Evolutionary conservation across 1,140 invertebrate species (phyloP).

Genomic region (Aricia agestis): DNA sequence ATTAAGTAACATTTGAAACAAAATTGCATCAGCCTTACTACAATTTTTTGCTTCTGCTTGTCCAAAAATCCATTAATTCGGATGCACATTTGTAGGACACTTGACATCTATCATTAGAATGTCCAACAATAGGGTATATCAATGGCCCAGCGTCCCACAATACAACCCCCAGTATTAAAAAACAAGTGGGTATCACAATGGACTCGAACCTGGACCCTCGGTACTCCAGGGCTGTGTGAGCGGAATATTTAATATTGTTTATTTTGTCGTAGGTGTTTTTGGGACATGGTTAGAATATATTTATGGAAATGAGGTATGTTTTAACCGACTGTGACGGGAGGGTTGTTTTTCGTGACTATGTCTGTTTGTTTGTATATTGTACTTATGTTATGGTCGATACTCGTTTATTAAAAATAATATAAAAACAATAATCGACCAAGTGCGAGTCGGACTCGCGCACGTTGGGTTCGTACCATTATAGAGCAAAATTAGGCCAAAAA

Average conservation of each 20-base stretch:
- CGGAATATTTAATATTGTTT: conserved; percentile 46
- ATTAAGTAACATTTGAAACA: background rate
- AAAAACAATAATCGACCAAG: too few relatives aligned
- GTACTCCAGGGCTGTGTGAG: conserved; percentile 59
- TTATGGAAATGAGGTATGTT: conserved; percentile 2
- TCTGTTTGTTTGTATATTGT: too few relatives aligned
- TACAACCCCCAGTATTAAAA: conserved; percentile 59
- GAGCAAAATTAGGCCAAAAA: too few relatives aligned
- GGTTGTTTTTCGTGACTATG: too few relatives aligned
- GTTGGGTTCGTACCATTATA: too few relatives aligned
- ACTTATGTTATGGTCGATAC: too few relatives aligned
- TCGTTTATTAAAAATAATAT: too few relatives aligned
- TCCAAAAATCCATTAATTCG: conserved; percentile 18
- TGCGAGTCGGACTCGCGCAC: too few relatives aligned
- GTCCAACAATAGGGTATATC: conserved; percentile 36
- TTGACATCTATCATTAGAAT: conserved; percentile 41
- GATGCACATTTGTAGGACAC: conserved; percentile 28
- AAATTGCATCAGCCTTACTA: background rate
- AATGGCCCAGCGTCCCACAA: conserved; percentile 36
- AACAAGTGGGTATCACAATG: conserved; percentile 69
- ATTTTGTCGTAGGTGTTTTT: conserved; percentile 36
- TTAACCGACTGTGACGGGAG: too few relatives aligned
- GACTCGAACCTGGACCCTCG: conserved; percentile 60
- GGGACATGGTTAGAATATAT: conserved; percentile 28
- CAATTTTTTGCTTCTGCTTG: background rate